A percentile compares a stretch with the other conserved stretches of the same genome.
phyloP scores from a whole-genome alignment of 2,888 invertebrate species.

The Aromia moschata region DNA sequence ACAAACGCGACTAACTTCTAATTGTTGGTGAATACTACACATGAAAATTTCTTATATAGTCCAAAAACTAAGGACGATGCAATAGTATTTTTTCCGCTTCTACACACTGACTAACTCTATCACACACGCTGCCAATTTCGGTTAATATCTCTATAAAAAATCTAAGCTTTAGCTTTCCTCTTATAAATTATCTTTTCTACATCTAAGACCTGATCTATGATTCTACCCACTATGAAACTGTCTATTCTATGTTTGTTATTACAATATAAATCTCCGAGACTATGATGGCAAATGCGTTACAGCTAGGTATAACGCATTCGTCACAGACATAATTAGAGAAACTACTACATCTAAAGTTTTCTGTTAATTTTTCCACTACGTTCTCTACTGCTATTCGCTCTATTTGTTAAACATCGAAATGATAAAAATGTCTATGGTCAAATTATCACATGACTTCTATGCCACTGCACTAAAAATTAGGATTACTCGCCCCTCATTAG shows the following conservation, averaged over 20 bases:
- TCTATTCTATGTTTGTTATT: conserved; percentile 39
- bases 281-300: conserved; percentile 21
- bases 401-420: conserved; percentile 49
- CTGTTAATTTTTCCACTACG: conserved; percentile 38
- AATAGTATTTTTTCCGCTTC: conserved; percentile 35
- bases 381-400: conserved; percentile 45
- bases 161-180: conserved; percentile 32
- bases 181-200: conserved; percentile 33
- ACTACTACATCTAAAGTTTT: conserved; percentile 41
- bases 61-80: no score
- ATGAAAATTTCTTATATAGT: no score
- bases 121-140: conserved; percentile 37
- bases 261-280: conserved; percentile 31
- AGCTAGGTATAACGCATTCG: conserved; percentile 13
- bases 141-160: conserved; percentile 34
- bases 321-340: conserved; percentile 32
- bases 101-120: conserved; percentile 47
- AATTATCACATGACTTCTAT: conserved; percentile 58
- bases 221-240: conserved; percentile 42
- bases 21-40: no score
- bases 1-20: no score
- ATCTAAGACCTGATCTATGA: conserved; percentile 31
- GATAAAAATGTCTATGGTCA: conserved; percentile 35
- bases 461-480: conserved; percentile 55
- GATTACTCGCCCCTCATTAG: conserved; percentile 63